Percentiles rank a stretch among this genome's conserved stretches.
These are phyloP conservation scores for Nyleta sp. DNA, from an alignment of 2,888 invertebrate species.

Conservation along the genomic window DNA sequence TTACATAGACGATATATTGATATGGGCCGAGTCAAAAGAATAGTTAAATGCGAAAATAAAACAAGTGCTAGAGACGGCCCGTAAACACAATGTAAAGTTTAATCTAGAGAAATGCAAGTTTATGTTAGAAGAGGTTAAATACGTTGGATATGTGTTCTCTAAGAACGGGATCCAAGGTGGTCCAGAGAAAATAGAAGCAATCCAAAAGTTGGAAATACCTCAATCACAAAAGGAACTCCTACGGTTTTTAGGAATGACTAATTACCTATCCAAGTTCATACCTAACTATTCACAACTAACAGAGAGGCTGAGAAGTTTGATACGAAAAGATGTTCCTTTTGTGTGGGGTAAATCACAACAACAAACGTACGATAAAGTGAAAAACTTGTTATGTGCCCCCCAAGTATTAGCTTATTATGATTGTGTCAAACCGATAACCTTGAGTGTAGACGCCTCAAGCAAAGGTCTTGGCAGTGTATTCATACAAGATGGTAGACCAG, in stretches of 20 bases:
- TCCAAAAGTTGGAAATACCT: background rate
- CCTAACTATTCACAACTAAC: conserved; percentile 4
- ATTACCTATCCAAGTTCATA: conserved; percentile 8
- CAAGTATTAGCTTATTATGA: conserved; percentile 56
- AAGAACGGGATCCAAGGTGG: background rate
- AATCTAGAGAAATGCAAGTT: conserved; percentile 59
- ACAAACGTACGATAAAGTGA: conserved; percentile 62
- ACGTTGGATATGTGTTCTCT: conserved; percentile 43
- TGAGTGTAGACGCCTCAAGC: conserved; percentile 59
- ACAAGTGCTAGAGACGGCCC: conserved; percentile 42
- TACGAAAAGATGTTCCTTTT: conserved; percentile 69
- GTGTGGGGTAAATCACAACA: conserved; percentile 64
- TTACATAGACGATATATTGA: no score
- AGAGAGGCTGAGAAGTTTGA: conserved; percentile 47
- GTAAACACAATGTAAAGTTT: conserved; percentile 46
- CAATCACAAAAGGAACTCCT: background rate
- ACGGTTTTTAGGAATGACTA: conserved; percentile 5
- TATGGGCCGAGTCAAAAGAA: no score
- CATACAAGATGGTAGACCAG: conserved; percentile 67
- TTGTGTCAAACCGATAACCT: conserved; percentile 39
- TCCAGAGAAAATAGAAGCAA: background rate
- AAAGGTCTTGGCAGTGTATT: conserved; percentile 61
- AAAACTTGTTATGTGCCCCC: conserved; percentile 56
- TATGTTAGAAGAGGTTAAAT: conserved; percentile 37
- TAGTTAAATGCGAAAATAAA: conserved; percentile 11